phyloP scores from a whole-genome alignment of 2,888 invertebrate genomes.

The Dioctria linearis region DNA sequence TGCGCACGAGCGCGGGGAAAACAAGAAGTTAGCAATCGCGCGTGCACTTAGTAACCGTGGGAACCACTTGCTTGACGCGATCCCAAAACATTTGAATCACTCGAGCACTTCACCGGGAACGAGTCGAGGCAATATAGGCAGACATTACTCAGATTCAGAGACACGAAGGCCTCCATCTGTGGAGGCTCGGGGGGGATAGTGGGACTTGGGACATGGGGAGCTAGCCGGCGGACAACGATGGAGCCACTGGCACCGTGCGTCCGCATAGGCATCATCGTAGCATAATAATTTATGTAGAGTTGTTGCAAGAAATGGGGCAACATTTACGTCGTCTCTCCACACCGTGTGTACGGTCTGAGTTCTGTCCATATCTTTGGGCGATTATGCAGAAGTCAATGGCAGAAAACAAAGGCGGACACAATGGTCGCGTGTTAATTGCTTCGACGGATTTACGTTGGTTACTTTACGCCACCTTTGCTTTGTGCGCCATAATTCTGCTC shows the following conservation, averaged over 20 bases:
- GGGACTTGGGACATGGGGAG: neutral
- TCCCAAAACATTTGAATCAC: conserved; percentile 64
- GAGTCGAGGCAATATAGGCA: neutral
- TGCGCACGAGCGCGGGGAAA: conserved; percentile 52
- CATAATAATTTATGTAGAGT: conserved; percentile 29
- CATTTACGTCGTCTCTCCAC: neutral
- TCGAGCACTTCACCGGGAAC: conserved; percentile 1
- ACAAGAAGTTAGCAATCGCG: conserved; percentile 61
- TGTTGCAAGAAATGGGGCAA: conserved; percentile 37
- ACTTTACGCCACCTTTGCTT: conserved; percentile 13
- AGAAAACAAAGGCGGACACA: conserved; percentile 39
- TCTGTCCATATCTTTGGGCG: neutral
- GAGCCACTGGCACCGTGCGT: conserved; percentile 12
- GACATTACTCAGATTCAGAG: neutral
- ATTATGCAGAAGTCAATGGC: conserved; percentile 27
- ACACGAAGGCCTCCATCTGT: neutral
- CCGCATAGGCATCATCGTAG: conserved; percentile 30
- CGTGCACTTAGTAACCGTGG: conserved; percentile 64
- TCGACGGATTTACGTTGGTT: conserved; percentile 9
- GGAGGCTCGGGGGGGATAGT: neutral
- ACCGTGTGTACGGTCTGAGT: neutral
- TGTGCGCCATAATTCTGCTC: neutral
- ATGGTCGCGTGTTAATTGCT: conserved; percentile 47
- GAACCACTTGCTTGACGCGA: conserved; percentile 64
- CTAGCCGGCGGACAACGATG: neutral